A percentile compares a stretch with the other conserved stretches of the same genome.
Evolutionary conservation across 2,113 vertebrate species (phyloP).

Genomic region (Microtus ochrogaster): DNA sequence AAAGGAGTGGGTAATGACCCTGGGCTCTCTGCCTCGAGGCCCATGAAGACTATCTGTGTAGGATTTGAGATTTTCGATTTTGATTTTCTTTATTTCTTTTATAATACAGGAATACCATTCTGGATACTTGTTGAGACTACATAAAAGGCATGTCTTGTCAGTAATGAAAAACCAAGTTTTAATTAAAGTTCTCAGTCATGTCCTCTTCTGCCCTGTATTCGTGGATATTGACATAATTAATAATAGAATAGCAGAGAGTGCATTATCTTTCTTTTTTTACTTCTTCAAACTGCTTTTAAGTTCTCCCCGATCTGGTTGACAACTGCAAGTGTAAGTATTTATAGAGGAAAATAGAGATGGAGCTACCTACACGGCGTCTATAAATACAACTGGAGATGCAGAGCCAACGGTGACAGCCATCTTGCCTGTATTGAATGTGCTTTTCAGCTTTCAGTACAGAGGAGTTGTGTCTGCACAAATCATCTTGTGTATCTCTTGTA

Average conservation of each 20-base stretch:
- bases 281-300: slow-evolving; percentile 56
- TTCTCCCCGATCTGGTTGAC: slow-evolving; percentile 64
- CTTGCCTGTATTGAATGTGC: neutral
- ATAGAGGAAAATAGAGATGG: slow-evolving; percentile 58
- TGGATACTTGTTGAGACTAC: slow-evolving; percentile 46
- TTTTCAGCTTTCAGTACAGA: neutral
- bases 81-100: slow-evolving; percentile 53
- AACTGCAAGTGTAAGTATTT: slow-evolving; percentile 68
- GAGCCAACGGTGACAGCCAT: neutral
- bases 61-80: slow-evolving; percentile 24
- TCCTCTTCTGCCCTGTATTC: slow-evolving; percentile 14
- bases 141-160: slow-evolving; percentile 61
- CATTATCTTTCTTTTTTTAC: neutral
- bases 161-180: slow-evolving; percentile 73
- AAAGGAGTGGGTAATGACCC: neutral
- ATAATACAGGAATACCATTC: neutral
- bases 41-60: neutral
- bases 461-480: neutral
- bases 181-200: slow-evolving; percentile 77
- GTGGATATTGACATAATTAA: slow-evolving; percentile 49
- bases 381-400: slow-evolving; percentile 62
- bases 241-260: slow-evolving; percentile 38
- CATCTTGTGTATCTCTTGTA: neutral
- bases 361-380: slow-evolving; percentile 68
- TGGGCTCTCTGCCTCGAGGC: slow-evolving; percentile 22